phyloP scores from a whole-genome alignment of 1,140 invertebrate species.

The Drosophila arawakana region DNA sequence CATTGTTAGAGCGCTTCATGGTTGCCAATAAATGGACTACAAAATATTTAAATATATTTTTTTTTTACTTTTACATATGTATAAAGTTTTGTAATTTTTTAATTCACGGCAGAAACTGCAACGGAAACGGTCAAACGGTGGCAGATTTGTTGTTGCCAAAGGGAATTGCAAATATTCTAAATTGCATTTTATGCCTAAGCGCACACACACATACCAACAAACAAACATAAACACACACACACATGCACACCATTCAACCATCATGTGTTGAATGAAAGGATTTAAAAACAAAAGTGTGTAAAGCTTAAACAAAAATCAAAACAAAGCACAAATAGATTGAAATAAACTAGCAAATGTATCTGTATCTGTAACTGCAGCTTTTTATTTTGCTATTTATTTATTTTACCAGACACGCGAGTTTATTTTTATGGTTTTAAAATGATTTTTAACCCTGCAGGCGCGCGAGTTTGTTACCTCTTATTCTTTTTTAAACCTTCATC shows the following conservation, averaged over 20 bases:
- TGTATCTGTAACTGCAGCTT: conserved; percentile 19
- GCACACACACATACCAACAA: conserved; percentile 36
- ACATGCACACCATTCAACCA: background rate
- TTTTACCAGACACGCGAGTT: conserved; percentile 75
- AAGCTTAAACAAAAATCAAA: conserved; percentile 70
- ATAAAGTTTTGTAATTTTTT: conserved; percentile 4
- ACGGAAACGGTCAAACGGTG: conserved; percentile 35
- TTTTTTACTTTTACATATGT: background rate
- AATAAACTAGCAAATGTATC: conserved; percentile 27
- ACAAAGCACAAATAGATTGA: conserved; percentile 40
- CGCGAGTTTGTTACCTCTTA: background rate
- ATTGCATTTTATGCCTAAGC: conserved; percentile 65
- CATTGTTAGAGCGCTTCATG: conserved; percentile 1
- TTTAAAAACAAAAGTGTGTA: conserved; percentile 76
- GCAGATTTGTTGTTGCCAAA: conserved; percentile 60
- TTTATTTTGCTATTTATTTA: conserved; percentile 69
- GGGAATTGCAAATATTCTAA: conserved; percentile 81
- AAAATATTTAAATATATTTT: background rate
- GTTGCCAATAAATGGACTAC: background rate
- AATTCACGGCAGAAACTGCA: conserved; percentile 27
- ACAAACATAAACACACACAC: conserved; percentile 27
- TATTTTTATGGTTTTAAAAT: conserved; percentile 83
- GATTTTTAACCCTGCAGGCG: conserved; percentile 73
- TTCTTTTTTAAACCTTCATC: background rate
- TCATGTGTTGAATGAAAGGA: conserved; percentile 74